A percentile compares a stretch with the other conserved stretches of the same genome.
Evolutionary conservation across 2,888 invertebrate species (phyloP).

Genomic region (Tetrapedia diversipes): DNA sequence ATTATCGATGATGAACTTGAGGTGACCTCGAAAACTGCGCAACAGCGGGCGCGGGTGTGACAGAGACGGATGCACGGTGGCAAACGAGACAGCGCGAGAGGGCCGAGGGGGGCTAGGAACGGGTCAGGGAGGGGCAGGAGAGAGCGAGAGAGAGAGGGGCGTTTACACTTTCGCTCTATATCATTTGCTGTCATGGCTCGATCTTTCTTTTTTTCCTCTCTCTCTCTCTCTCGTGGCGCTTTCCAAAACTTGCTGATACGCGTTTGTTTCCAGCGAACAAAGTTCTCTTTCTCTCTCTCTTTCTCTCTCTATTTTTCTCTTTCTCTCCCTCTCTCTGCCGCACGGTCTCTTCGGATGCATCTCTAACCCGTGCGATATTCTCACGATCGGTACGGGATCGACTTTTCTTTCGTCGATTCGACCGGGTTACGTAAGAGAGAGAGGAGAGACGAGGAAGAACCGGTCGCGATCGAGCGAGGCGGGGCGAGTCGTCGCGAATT

Average conservation of each 20-base stretch:
- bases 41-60: slow-evolving; percentile 66
- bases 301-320: too few species aligned
- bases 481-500: slow-evolving; percentile 6
- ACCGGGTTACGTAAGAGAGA: slow-evolving; percentile 45
- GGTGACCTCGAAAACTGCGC: slow-evolving; percentile 80
- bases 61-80: slow-evolving; percentile 28
- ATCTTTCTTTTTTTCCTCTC: slow-evolving; percentile 34
- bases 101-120: slow-evolving; percentile 2
- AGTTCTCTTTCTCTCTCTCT: slow-evolving; percentile 4
- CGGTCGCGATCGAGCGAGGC: slow-evolving; percentile 6
- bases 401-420: background rate
- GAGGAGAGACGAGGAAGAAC: slow-evolving; percentile 18
- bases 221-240: slow-evolving; percentile 40
- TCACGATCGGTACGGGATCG: slow-evolving; percentile 3
- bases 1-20: slow-evolving; percentile 82
- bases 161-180: slow-evolving; percentile 66
- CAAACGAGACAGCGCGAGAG: slow-evolving; percentile 41
- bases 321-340: background rate
- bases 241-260: slow-evolving; percentile 46
- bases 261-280: slow-evolving; percentile 14
- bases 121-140: slow-evolving; percentile 20
- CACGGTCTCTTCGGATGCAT: background rate
- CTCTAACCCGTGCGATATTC: slow-evolving; percentile 4
- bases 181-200: slow-evolving; percentile 46
- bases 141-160: slow-evolving; percentile 32